These are phyloP conservation scores for Eueremaeus valkanovi DNA, from an alignment of 2,888 invertebrate species.

Conservation along the genomic window DNA sequence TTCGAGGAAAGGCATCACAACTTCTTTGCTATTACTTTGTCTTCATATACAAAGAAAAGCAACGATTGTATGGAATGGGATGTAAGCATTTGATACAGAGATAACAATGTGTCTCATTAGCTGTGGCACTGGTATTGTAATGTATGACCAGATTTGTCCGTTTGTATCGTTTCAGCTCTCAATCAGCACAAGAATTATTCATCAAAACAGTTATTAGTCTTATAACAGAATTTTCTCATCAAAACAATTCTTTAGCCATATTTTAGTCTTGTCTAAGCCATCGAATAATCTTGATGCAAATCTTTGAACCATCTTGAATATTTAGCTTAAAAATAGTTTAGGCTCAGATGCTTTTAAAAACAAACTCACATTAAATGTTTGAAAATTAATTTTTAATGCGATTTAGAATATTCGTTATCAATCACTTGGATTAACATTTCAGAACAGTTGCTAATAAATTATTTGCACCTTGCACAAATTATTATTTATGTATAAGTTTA, in stretches of 20 bases:
- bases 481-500: no score
- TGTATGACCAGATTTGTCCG: slow-evolving; percentile 1
- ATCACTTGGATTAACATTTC: no score
- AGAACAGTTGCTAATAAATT: no score
- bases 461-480: no score
- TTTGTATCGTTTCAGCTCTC: not conserved
- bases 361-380: no score
- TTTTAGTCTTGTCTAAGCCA: no score
- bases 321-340: no score
- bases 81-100: slow-evolving; percentile 12
- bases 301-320: no score
- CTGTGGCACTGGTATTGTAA: not conserved
- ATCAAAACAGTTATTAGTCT: slow-evolving; percentile 5
- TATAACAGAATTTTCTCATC: not conserved
- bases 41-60: not conserved
- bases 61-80: not conserved
- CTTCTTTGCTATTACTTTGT: not conserved
- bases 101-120: slow-evolving; percentile 10
- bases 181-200: not conserved
- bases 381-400: no score
- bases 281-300: not conserved
- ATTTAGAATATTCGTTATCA: no score
- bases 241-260: not conserved
- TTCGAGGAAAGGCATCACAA: not conserved
- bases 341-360: no score